phyloP scores from a whole-genome alignment of 2,797 vertebrate genomes.

The Masticophis lateralis region DNA sequence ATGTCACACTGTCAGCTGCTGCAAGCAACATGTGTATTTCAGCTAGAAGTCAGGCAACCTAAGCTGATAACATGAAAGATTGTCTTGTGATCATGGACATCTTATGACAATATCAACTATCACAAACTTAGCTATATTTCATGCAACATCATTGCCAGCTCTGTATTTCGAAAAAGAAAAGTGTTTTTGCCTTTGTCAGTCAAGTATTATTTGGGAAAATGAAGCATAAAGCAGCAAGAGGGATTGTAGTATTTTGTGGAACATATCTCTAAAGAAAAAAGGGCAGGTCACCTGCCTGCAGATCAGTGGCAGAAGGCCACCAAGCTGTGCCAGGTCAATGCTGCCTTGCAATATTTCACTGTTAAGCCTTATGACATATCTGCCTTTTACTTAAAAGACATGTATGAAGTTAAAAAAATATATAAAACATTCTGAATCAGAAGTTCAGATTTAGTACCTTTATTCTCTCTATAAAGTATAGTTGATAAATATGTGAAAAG shows the following conservation, averaged over 20 bases:
- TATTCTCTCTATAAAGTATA: conserved; percentile 35
- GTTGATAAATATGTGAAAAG: conserved; percentile 58
- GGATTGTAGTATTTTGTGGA: background rate
- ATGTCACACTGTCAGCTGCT: conserved; percentile 50
- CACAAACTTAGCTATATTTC: conserved; percentile 40
- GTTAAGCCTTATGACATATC: conserved; percentile 58
- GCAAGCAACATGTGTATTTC: conserved; percentile 30
- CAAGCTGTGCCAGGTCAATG: conserved; percentile 63
- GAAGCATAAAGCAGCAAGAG: conserved; percentile 32
- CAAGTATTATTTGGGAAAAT: conserved; percentile 46
- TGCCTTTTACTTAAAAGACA: conserved; percentile 64
- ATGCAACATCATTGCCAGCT: conserved; percentile 30
- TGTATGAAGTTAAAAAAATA: background rate
- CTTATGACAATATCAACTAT: conserved; percentile 41
- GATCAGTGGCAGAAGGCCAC: conserved; percentile 55
- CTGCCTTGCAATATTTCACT: conserved; percentile 47
- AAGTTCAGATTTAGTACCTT: conserved; percentile 47
- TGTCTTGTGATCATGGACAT: conserved; percentile 19
- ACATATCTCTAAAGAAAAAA: conserved; percentile 28
- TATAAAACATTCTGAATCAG: conserved; percentile 56
- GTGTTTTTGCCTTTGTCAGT: conserved; percentile 37
- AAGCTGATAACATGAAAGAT: conserved; percentile 40
- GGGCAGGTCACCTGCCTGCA: conserved; percentile 47
- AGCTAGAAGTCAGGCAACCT: conserved; percentile 37
- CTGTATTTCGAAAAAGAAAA: conserved; percentile 33